Base-by-base conservation (phyloP, 2,113 vertebrate genomes). In the Aramus guarauna region DNA sequence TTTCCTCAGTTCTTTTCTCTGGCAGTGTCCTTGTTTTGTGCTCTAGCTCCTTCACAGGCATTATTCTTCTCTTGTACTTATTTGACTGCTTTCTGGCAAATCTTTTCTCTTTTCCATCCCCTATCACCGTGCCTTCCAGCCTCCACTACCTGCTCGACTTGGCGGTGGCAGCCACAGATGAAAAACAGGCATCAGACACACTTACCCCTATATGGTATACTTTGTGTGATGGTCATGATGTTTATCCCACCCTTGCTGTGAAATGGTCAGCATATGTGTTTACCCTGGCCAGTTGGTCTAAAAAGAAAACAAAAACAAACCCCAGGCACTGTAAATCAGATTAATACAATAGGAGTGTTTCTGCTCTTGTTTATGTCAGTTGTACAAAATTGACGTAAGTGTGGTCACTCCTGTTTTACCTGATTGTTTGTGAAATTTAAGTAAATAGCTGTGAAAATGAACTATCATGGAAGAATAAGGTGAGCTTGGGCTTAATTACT, bases 151-250 rank as follows among this genome's bases (percentile, higher is more conserved):
- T 95, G 76, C 68, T 89, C 8, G 4, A 23, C 36, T 96, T 94
- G 93, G 93, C 91, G 94, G 56, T 41, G n/a, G 60, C 53, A 88
- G 76, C 24, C 79, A 47, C 18, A 92, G 89, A 92, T 52, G 84
- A 55, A 94, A 92, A 95, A 4, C 87, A 97, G 84, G 36, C 76
- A 64, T 20, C 30, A 78, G 89, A 36, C 36, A 85, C 52, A 71
- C 56, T 56, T 95, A 87, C 10, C 95, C 93, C 77, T 96, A 94
- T 91, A 97, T 94, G 93, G 94, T 64, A 89, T 64, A 64, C 29
- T 60, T 60, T 30, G 16, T 63, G 29, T 37, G 47, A 63, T 67
- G 47, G 68, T 43, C 84, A 39, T 52, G 11, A 11, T 92, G 56
- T 91, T 96, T 87, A 95, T 67, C 30, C 80, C 73, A 91, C 55